phyloP scores from a whole-genome alignment of 2,888 invertebrate genomes.

The Thecophora atra region DNA sequence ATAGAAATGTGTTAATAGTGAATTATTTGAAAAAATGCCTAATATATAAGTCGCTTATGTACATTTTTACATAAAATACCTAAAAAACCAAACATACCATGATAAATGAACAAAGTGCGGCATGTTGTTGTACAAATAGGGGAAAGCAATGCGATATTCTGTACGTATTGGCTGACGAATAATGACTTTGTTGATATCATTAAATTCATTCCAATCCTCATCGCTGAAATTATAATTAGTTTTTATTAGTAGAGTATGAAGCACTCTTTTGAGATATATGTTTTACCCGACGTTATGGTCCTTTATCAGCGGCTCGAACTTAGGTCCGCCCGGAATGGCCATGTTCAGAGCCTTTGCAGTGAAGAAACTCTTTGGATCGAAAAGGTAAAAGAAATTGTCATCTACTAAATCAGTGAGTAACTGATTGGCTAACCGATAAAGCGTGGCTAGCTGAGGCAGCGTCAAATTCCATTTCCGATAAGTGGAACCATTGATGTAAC shows the following conservation, averaged over 20 bases:
- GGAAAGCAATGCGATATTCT: constrained; percentile 99
- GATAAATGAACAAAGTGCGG: constrained; percentile 98
- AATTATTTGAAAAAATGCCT: background rate
- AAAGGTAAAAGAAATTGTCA: constrained; percentile 98
- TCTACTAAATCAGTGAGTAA: constrained; percentile 97
- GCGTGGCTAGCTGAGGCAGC: constrained; percentile 95
- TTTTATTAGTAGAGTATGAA: background rate
- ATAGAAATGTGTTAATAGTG: background rate
- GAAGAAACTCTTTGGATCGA: constrained; percentile 99
- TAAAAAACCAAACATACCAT: constrained; percentile 77
- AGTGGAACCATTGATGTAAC: constrained; percentile 94
- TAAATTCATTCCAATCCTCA: constrained; percentile 99
- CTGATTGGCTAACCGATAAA: constrained; percentile 98
- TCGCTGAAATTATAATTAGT: constrained; percentile 72
- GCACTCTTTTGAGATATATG: background rate
- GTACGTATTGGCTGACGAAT: constrained; percentile 98
- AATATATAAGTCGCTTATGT: background rate
- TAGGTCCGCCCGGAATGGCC: constrained; percentile 99
- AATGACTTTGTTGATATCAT: constrained; percentile 99
- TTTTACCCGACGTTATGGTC: constrained; percentile 92
- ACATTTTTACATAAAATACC: background rate
- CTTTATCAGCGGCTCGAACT: constrained; percentile 98
- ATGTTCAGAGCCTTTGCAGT: constrained; percentile 99
- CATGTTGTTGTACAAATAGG: constrained; percentile 98
- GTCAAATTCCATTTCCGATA: constrained; percentile 97